Evolutionary conservation across 1,140 invertebrate genomes (phyloP), one percentile per base, ranked within the genome.

Genomic region (Lepidurus packardi): DNA sequence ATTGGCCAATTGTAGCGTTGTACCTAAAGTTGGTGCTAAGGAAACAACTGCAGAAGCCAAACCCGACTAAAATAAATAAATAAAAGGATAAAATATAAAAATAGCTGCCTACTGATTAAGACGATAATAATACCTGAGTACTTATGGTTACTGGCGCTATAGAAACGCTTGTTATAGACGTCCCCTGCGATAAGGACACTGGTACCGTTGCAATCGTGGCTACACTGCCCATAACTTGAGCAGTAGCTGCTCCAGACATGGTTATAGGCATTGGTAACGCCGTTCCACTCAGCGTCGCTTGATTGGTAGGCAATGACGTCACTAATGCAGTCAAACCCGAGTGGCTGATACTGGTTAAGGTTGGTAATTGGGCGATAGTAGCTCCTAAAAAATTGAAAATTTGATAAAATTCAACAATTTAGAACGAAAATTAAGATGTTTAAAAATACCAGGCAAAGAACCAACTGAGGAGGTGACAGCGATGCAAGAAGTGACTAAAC

Each of bases 251-350:
- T 65, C 53, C 53, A 4, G 89, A 89, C 82, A 90, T 87, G 78
- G 88, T 89, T 9, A 90, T 89, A 8, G 89, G 88, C 75, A 90
- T 89, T n/a, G 89, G 89, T 9, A 89, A 89, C 21, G 90, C 89
- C 79, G 88, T 88, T 0, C 88, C 88, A 21, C 88, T 88, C 2
- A 89, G 88, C 5, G 89, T 89, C 74, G 88, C 84, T n/a, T 88
- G 83, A 1, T 88, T 87, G 78, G 87, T 85, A 16, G 85, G 84
- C 85, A 7, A 85, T 85, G 8, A 85, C 85, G 7, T 84, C 85
- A 43, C 85, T 85, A 24, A 87, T 85, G 83, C 87, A 85, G 82
- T 87, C 86, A 78, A 86, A 85, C 6, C 84, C 84, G n/a, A 86
- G 86, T 42, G 85, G 21, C 76, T 41, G 34, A 74, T 78, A 16